Evolutionary conservation across 2,113 vertebrate species (phyloP).

Genomic region (Psettodes erumei): DNA sequence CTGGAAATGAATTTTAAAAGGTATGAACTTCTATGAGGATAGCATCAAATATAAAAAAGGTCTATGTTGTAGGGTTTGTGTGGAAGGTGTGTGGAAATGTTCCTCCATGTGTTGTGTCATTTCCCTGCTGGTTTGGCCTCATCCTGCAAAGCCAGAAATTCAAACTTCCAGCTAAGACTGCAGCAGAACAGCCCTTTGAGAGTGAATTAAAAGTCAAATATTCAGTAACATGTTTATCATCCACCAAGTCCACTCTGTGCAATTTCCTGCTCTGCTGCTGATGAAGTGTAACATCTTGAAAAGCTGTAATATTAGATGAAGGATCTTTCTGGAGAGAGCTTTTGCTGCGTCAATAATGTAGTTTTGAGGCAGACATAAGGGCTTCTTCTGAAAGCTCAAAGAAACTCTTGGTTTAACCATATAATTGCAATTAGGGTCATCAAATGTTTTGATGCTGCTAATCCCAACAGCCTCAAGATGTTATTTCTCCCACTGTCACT

Average conservation of each 20-base stretch:
- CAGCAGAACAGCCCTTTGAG: neutral
- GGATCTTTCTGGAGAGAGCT: neutral
- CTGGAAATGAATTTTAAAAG: conserved; percentile 63
- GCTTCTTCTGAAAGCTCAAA: neutral
- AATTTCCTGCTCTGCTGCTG: neutral
- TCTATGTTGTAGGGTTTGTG: conserved; percentile 64
- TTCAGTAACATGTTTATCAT: neutral
- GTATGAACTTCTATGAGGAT: conserved; percentile 57
- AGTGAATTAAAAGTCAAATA: conserved; percentile 3
- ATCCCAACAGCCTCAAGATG: neutral
- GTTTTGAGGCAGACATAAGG: neutral
- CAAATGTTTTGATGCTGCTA: conserved; percentile 1
- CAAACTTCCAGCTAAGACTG: neutral
- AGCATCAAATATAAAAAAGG: conserved; percentile 68
- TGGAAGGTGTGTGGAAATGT: conserved; percentile 49
- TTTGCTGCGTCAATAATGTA: conserved; percentile 10
- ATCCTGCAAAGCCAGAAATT: conserved; percentile 31
- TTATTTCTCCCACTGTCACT: neutral
- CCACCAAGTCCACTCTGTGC: conserved; percentile 20
- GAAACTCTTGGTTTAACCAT: neutral
- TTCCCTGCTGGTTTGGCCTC: conserved; percentile 32
- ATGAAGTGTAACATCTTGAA: neutral
- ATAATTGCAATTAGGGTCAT: rapidly evolving
- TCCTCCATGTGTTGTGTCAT: conserved; percentile 9
- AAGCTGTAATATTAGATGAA: neutral